phyloP scores from a whole-genome alignment of 2,797 vertebrate genomes.

The Sebastes elongatus region DNA sequence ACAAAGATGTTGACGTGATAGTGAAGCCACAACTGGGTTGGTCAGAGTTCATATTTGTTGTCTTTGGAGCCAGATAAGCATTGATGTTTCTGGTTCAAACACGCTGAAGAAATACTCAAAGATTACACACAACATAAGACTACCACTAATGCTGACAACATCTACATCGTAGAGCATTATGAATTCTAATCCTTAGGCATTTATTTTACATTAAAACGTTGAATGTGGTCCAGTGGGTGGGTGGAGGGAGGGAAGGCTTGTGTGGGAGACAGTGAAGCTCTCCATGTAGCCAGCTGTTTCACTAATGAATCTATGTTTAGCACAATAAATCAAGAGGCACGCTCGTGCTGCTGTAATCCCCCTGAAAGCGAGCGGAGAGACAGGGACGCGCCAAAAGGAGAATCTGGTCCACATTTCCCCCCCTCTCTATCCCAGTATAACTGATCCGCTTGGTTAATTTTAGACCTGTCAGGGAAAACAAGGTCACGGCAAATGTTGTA shows the following conservation, averaged over 20 bases:
- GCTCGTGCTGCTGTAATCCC: constrained; percentile 74
- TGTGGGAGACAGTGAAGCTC: constrained; percentile 42
- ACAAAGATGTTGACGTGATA: constrained; percentile 42
- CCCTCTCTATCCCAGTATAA: constrained; percentile 78
- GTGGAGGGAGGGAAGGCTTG: constrained; percentile 39
- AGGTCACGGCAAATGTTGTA: constrained; percentile 82
- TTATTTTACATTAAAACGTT: constrained; percentile 45
- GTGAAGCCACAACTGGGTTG: constrained; percentile 34
- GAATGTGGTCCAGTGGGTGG: constrained; percentile 37
- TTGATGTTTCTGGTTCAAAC: constrained; percentile 2
- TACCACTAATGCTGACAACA: constrained; percentile 19
- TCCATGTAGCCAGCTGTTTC: constrained; percentile 74
- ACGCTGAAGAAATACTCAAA: not conserved
- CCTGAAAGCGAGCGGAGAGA: constrained; percentile 72
- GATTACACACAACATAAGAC: not conserved
- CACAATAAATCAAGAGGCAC: constrained; percentile 78
- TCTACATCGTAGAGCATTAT: not conserved
- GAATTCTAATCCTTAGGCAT: constrained; percentile 24
- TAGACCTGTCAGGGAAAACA: constrained; percentile 80
- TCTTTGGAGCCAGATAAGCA: constrained; percentile 31
- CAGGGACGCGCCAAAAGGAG: constrained; percentile 72
- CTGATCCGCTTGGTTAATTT: constrained; percentile 79
- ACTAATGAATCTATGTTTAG: constrained; percentile 81
- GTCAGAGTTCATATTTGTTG: constrained; percentile 60
- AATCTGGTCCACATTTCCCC: constrained; percentile 79